Conservation (phyloP, 2,113 vertebrate species). For the Eurystomus gularis region DNA sequence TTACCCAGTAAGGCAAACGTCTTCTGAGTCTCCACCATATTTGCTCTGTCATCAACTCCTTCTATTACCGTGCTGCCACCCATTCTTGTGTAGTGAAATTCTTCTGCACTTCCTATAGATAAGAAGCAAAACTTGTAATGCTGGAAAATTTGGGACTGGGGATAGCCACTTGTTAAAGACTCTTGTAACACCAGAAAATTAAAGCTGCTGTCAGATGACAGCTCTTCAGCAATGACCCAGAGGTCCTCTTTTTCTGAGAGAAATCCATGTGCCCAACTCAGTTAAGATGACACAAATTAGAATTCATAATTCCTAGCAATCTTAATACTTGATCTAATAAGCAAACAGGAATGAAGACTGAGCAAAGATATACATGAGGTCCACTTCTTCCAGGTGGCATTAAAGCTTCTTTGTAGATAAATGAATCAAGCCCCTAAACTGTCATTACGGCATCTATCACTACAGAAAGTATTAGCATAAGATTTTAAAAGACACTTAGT, state of each 20-base stretch:
- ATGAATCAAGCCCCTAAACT: not conserved
- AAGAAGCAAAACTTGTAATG: not conserved
- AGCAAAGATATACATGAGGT: not conserved
- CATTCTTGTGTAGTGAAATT: slow-evolving; percentile 89
- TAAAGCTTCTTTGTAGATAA: not conserved
- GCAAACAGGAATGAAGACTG: not conserved
- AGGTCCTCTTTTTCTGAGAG: not conserved
- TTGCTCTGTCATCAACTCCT: slow-evolving; percentile 85
- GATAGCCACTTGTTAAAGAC: not conserved
- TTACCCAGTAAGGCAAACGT: slow-evolving; percentile 90
- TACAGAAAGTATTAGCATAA: not conserved
- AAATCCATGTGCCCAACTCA: not conserved
- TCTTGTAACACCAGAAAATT: not conserved
- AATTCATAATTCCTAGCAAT: not conserved
- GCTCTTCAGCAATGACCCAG: not conserved
- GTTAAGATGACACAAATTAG: not conserved
- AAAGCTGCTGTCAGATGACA: not conserved
- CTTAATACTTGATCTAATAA: not conserved
- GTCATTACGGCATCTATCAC: not conserved
- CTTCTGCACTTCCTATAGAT: slow-evolving; percentile 83
- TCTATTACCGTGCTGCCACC: slow-evolving; percentile 84
- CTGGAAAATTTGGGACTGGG: not conserved
- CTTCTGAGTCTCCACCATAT: slow-evolving; percentile 88
- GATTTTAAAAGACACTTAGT: not conserved
- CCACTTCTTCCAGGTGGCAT: not conserved